These are phyloP conservation scores for Dufourea novaeangliae DNA, from an alignment of 1,140 invertebrate species.

Conservation along the genomic window DNA sequence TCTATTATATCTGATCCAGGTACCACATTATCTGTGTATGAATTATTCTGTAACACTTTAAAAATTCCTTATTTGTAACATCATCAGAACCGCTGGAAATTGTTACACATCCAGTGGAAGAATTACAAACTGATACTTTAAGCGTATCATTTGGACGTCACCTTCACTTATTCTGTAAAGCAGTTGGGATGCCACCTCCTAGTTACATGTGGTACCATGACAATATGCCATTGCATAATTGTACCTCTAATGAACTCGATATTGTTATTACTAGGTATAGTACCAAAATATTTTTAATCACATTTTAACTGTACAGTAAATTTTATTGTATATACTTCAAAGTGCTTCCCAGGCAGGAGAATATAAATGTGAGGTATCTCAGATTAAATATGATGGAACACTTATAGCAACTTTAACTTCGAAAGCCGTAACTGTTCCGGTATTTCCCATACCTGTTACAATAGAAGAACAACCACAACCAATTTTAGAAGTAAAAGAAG, in stretches of 20 bases:
- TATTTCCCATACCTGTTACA: conserved; percentile 61
- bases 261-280: conserved; percentile 61
- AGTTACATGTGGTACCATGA: conserved; percentile 71
- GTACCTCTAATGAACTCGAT: conserved; percentile 51
- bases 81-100: conserved; percentile 65
- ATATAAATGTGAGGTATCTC: conserved; percentile 68
- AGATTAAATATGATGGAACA: conserved; percentile 57
- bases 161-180: conserved; percentile 66
- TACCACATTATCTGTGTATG: conserved; percentile 13
- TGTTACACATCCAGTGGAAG: conserved; percentile 58
- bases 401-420: conserved; percentile 51
- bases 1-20: conserved; percentile 69
- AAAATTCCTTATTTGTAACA: conserved; percentile 6
- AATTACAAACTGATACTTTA: conserved; percentile 23
- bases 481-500: conserved; percentile 66
- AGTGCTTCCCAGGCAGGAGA: conserved; percentile 66
- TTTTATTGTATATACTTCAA: conserved; percentile 18
- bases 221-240: conserved; percentile 48
- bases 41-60: conserved; percentile 5
- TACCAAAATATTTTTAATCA: not conserved
- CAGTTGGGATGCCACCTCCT: conserved; percentile 70
- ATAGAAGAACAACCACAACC: conserved; percentile 67
- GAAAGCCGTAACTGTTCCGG: conserved; percentile 56
- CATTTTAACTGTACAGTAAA: not conserved
- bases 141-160: conserved; percentile 54